Conservation (phyloP, 2,113 vertebrate genomes). For the Rhizomys pruinosus region DNA sequence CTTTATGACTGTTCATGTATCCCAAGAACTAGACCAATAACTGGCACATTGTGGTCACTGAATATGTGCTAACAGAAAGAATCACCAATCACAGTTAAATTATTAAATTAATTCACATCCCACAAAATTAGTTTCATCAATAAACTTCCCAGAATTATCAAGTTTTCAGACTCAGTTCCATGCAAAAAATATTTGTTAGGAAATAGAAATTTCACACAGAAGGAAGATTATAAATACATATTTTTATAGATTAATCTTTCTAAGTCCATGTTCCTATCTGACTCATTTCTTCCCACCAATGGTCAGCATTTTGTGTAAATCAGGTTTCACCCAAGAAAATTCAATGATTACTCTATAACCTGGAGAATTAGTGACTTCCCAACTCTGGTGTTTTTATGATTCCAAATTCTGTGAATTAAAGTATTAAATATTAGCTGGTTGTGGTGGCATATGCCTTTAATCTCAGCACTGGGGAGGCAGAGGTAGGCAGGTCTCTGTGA, state of each 20-base stretch:
- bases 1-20: neutral
- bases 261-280: conserved; percentile 39
- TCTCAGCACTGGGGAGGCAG: too few relatives aligned
- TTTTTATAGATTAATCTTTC: conserved; percentile 8
- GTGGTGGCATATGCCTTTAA: too few relatives aligned
- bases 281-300: conserved; percentile 63
- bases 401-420: conserved; percentile 9
- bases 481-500: too few relatives aligned
- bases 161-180: conserved; percentile 26
- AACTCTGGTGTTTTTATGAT: conserved; percentile 33
- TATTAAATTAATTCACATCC: conserved; percentile 35
- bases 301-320: conserved; percentile 45
- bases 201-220: conserved; percentile 37
- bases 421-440: too few relatives aligned
- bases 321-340: conserved; percentile 35
- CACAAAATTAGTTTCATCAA: conserved; percentile 47
- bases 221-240: neutral
- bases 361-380: conserved; percentile 38
- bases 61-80: neutral
- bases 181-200: conserved; percentile 31
- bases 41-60: neutral
- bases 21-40: neutral
- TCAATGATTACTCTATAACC: neutral
- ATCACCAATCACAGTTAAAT: neutral
- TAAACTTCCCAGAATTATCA: conserved; percentile 17